Evolutionary conservation across 2,888 invertebrate genomes (phyloP), one percentile per base, ranked within the genome.

Genomic region (Notodonta dromedarius): DNA sequence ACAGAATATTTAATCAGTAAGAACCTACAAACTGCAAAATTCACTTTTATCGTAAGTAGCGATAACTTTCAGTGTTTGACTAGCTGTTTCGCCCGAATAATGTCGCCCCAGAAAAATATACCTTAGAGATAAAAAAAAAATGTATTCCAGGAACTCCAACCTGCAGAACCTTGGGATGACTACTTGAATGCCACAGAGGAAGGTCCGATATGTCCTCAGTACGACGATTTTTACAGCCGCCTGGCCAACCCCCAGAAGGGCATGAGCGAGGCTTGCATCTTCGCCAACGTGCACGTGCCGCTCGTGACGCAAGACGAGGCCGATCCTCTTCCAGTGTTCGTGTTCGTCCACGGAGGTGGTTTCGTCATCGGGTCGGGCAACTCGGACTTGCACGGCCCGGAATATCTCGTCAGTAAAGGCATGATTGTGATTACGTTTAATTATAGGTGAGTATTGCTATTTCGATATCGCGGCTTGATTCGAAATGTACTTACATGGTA

Each of bases 131-230:
- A 1, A 24, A 24, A 24, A 24, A 24, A 24, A 24, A 24, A 24
- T n/a, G 2, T 24, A 51, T 67, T 70, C 2, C 24, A 80, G 80
- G 78, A 75, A 58, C 67, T 77, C 5, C 70, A 74, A 35, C 66
- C 73, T 11, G 60, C 56, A 5, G 78, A 77, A 7, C 80, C 89
- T 0, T 94, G 94, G 94, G 66, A 78, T 0, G 93, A 91, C 0
- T 82, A 90, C 0, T 86, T 90, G 59, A 88, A 94, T 61, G 95
- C 95, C 0, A 90, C 91, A 2, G 87, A 90, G 35, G 95, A 94
- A 66, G 87, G 94, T 0, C 88, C 94, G 0, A 88, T 94, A 9
- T 96, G 95, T 72, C 94, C 94, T 0, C 95, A 95, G 73, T 74
- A 86, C 7, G 89, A 93, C 59, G 70, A 85, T 9, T 24, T 83